phyloP scores from a whole-genome alignment of 2,113 vertebrate genomes.

The Planiliza haematocheilus region DNA sequence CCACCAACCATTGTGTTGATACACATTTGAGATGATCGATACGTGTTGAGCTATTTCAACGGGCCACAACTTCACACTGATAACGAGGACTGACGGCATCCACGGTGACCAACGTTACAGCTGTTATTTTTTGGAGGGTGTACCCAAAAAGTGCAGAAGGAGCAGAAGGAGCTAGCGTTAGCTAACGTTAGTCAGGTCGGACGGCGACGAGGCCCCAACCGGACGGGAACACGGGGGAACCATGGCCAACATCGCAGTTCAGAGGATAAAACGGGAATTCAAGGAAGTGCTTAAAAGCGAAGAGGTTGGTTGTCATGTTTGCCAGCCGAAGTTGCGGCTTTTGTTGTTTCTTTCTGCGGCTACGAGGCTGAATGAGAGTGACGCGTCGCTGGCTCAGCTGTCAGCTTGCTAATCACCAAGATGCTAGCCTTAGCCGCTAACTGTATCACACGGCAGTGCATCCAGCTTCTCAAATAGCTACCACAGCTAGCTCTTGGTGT shows the following conservation, averaged over 20 bases:
- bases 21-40: constrained; percentile 54
- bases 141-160: constrained; percentile 56
- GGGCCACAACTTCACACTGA: not conserved
- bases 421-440: constrained; percentile 62
- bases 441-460: not conserved
- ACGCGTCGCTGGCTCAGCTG: constrained; percentile 65
- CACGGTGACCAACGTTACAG: constrained; percentile 54
- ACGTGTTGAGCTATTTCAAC: constrained; percentile 29
- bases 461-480: not conserved
- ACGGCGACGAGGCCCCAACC: constrained; percentile 80
- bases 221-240: constrained; percentile 78
- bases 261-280: constrained; percentile 99
- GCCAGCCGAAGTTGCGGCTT: not conserved
- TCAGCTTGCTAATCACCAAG: constrained; percentile 49
- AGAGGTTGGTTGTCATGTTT: constrained; percentile 87
- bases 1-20: constrained; percentile 57
- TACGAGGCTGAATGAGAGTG: constrained; percentile 29
- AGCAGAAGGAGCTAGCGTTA: constrained; percentile 52
- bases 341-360: constrained; percentile 1
- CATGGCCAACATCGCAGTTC: constrained; percentile 99
- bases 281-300: constrained; percentile 99
- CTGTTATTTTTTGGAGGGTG: constrained; percentile 53
- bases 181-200: constrained; percentile 62
- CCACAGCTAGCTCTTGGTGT: not conserved
- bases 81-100: constrained; percentile 55